These are phyloP conservation scores for Harpagus bidentatus DNA, from an alignment of 2,113 vertebrate species.

Conservation along the genomic window DNA sequence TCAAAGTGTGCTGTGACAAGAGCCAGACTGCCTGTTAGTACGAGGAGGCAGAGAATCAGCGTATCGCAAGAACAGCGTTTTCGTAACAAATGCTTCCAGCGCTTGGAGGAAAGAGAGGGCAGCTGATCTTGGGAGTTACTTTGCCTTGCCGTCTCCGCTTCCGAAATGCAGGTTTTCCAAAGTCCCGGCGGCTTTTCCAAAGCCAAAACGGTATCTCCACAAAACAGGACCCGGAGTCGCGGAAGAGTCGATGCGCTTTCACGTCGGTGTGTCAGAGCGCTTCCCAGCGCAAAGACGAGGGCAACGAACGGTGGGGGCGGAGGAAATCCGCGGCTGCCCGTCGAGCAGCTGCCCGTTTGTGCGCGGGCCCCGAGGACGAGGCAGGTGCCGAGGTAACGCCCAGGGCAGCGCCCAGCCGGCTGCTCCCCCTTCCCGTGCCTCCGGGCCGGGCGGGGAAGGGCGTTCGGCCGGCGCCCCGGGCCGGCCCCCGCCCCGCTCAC, in stretches of 20 bases:
- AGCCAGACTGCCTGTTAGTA: fast-evolving
- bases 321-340: fast-evolving
- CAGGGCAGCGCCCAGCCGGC: background rate
- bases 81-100: background rate
- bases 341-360: fast-evolving
- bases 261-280: background rate
- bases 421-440: background rate
- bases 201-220: background rate
- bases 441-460: background rate
- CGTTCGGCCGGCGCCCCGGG: fast-evolving
- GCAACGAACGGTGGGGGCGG: fast-evolving
- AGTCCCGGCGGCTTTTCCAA: background rate
- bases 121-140: background rate
- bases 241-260: background rate
- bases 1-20: background rate
- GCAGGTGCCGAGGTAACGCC: background rate
- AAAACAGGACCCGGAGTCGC: fast-evolving
- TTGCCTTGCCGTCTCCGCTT: background rate
- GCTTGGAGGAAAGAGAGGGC: too few species aligned
- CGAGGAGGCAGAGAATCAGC: fast-evolving
- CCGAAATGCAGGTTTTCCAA: background rate
- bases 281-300: background rate
- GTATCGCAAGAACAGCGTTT: background rate
- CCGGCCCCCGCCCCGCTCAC: too few species aligned
- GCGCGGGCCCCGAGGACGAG: background rate